Evolutionary conservation across 2,797 vertebrate genomes (phyloP).

Genomic region (Phoeniculus purpureus): DNA sequence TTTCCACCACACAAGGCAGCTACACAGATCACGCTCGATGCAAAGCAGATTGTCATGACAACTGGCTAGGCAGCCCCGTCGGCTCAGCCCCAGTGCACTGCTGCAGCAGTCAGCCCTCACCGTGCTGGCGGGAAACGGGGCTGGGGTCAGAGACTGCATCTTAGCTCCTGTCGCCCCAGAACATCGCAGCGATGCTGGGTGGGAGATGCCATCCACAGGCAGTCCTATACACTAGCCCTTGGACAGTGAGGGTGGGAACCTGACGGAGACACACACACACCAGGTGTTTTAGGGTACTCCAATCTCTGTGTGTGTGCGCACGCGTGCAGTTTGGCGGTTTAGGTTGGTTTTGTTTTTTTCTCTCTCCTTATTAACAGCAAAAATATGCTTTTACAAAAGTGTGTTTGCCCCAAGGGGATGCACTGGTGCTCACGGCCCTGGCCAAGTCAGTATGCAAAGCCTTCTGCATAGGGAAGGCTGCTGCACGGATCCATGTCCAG

Average conservation of each 20-base stretch:
- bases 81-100: slow-evolving; percentile 23
- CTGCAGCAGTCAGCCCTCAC: not conserved
- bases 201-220: slow-evolving; percentile 68
- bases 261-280: slow-evolving; percentile 10
- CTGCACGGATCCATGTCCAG: slow-evolving; percentile 88
- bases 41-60: slow-evolving; percentile 74
- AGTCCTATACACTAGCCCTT: slow-evolving; percentile 70
- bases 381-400: slow-evolving; percentile 71
- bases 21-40: slow-evolving; percentile 61
- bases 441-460: slow-evolving; percentile 88
- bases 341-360: too few relatives aligned
- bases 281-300: slow-evolving; percentile 53
- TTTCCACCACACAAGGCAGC: slow-evolving; percentile 75
- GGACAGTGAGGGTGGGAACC: slow-evolving; percentile 61
- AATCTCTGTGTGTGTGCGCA: slow-evolving; percentile 1
- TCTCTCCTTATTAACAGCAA: slow-evolving; percentile 40
- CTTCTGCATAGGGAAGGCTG: slow-evolving; percentile 85
- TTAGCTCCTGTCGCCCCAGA: not conserved
- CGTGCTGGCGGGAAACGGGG: not conserved
- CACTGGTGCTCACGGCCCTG: slow-evolving; percentile 56
- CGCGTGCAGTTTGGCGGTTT: too few relatives aligned
- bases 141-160: not conserved
- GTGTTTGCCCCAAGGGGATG: slow-evolving; percentile 63
- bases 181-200: not conserved
- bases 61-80: not conserved